Percentiles rank a stretch among this genome's conserved stretches.
These are phyloP conservation scores for Seriola aureovittata DNA, from an alignment of 2,113 vertebrate genomes.

Conservation along the genomic window DNA sequence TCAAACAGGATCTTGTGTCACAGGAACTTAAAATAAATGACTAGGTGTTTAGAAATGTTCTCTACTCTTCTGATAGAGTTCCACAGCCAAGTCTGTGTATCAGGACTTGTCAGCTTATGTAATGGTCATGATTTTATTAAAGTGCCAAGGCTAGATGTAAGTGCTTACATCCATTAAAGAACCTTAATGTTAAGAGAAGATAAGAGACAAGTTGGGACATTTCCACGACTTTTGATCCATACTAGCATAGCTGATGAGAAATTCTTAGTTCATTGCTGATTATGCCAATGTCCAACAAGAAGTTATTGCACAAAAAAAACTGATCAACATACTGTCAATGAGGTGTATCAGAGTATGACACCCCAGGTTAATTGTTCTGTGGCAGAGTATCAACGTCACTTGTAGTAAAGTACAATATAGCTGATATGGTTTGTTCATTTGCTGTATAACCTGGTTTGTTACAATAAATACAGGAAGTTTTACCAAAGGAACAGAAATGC, in stretches of 20 bases:
- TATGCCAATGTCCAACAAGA: background rate
- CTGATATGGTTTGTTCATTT: constrained; percentile 44
- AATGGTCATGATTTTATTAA: constrained; percentile 13
- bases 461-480: constrained; percentile 46
- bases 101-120: background rate
- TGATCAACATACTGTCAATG: background rate
- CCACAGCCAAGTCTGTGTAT: background rate
- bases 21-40: background rate
- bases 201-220: background rate
- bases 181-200: background rate
- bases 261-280: background rate
- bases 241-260: background rate
- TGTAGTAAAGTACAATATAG: background rate
- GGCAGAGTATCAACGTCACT: background rate
- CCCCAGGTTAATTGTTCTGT: constrained; percentile 25
- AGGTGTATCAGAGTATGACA: background rate
- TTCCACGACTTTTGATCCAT: background rate
- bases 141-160: constrained; percentile 7
- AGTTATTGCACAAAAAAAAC: background rate
- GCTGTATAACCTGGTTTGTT: background rate
- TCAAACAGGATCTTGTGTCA: constrained; percentile 39
- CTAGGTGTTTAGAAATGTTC: background rate
- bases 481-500: background rate
- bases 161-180: background rate
- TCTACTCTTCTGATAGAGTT: background rate